Conservation (phyloP, 2,797 vertebrate genomes). For the Passerculus sandwichensis region DNA sequence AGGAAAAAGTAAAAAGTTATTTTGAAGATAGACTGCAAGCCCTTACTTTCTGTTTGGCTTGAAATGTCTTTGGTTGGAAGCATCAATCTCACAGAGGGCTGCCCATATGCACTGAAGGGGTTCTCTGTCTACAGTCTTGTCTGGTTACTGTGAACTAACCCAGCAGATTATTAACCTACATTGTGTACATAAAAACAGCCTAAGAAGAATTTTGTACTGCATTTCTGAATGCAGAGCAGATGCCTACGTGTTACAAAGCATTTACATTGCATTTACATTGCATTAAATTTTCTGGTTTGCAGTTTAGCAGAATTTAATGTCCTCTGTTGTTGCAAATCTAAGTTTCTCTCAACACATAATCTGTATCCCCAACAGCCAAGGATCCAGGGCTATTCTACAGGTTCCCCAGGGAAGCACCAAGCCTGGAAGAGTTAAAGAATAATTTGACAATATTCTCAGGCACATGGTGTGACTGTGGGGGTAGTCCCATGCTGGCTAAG, state of each 20-base stretch:
- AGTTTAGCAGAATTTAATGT: not conserved
- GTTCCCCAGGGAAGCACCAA: not conserved
- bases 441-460: not conserved
- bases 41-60: not conserved
- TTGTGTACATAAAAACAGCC: rapidly evolving
- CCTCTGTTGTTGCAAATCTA: not conserved
- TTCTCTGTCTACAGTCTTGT: not conserved
- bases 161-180: not conserved
- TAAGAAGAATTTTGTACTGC: not conserved
- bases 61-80: not conserved
- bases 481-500: not conserved
- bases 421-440: not conserved
- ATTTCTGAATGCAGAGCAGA: not conserved
- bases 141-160: not conserved
- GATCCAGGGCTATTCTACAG: not conserved
- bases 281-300: not conserved
- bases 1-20: not conserved
- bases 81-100: not conserved
- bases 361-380: not conserved
- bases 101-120: rapidly evolving
- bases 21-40: not conserved
- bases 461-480: not conserved
- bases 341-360: not conserved
- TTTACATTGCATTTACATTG: no score
- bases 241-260: not conserved